Conservation (phyloP, 2,888 invertebrate species). For the Lasioglossum pauxillum region DNA sequence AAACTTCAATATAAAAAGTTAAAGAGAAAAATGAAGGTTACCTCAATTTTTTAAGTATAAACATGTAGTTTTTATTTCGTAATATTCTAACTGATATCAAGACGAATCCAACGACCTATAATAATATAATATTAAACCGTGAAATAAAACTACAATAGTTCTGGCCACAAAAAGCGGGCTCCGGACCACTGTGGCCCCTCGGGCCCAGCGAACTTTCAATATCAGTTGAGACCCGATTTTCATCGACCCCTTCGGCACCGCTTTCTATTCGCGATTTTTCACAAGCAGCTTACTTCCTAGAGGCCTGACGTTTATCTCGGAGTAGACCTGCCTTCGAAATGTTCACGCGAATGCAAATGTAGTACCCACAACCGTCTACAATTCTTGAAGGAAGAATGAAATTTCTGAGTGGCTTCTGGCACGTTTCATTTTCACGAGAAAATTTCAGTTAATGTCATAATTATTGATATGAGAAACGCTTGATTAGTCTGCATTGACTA, state of each 20-base stretch:
- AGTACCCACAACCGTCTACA: background rate
- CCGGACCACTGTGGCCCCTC: no score
- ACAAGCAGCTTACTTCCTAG: background rate
- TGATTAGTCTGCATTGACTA: background rate
- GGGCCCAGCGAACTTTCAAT: background rate
- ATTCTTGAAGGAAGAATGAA: background rate
- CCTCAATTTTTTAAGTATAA: no score
- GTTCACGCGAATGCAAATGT: background rate
- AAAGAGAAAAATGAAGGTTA: no score
- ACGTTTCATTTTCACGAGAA: background rate
- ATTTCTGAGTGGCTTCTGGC: background rate
- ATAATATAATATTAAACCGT: no score
- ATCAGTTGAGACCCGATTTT: background rate
- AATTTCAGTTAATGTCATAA: background rate
- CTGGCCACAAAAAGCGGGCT: no score
- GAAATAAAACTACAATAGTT: no score
- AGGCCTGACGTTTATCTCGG: background rate
- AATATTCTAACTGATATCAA: no score
- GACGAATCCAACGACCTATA: no score
- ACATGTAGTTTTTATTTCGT: no score
- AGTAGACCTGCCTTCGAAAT: background rate
- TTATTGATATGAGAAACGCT: background rate
- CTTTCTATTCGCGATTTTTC: background rate
- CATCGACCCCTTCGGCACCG: background rate
- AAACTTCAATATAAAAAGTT: no score